phyloP scores from a whole-genome alignment of 2,113 vertebrate species.

The Pituophis catenifer region DNA sequence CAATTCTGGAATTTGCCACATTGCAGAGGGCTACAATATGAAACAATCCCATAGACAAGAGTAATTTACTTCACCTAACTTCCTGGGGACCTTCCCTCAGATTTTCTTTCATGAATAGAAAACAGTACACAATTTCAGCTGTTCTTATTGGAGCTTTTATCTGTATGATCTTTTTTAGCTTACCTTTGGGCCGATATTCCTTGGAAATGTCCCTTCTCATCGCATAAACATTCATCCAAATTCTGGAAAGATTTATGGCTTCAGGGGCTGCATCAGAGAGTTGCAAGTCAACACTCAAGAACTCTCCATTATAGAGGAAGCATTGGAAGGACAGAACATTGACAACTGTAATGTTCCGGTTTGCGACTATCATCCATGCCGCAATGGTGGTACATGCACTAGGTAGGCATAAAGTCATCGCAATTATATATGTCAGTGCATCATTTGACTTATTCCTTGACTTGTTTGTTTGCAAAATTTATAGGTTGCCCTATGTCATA shows the following conservation, averaged over 20 bases:
- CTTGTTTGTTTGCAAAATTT: background rate
- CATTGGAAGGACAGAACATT: conserved; percentile 75
- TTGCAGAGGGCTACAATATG: background rate
- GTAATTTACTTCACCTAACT: background rate
- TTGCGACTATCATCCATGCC: conserved; percentile 76
- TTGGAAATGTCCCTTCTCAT: conserved; percentile 75
- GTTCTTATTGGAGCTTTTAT: background rate
- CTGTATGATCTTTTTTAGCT: conserved; percentile 58
- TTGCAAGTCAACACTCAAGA: conserved; percentile 80
- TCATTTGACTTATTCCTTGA: background rate
- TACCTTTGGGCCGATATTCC: conserved; percentile 77
- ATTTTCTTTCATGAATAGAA: background rate
- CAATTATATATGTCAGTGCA: background rate
- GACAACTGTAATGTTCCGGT: conserved; percentile 75
- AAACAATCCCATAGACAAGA: background rate
- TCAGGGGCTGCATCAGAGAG: conserved; percentile 77
- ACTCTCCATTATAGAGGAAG: conserved; percentile 73
- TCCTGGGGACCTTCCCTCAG: background rate
- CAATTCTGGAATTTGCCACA: background rate
- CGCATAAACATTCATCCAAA: conserved; percentile 54
- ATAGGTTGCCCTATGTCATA: background rate
- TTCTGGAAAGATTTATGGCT: conserved; percentile 64
- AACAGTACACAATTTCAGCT: background rate
- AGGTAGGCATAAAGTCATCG: conserved; percentile 67
- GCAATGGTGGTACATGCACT: conserved; percentile 80